Base-by-base conservation (phyloP, 2,113 vertebrate genomes). In the Murina feae region DNA sequence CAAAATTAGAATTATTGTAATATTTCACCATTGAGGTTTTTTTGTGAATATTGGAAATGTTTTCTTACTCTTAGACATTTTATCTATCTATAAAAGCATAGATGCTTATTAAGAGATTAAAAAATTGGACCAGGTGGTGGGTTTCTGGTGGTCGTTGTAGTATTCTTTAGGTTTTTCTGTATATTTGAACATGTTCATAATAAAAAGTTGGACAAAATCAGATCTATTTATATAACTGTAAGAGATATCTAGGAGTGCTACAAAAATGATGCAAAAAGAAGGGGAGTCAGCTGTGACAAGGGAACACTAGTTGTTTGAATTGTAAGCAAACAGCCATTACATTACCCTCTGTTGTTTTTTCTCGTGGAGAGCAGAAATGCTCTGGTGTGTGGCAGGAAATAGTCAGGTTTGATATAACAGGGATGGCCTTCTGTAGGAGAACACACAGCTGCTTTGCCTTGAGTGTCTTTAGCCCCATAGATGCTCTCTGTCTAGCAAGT, bases 1-100 rank as follows among this genome's bases (percentile, higher is more conserved):
- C 55, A 44, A 51, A 91, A 47, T 65, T 74, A 60, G 53, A 91
- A 96, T 88, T 93, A 72, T 78, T 93, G 76, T 93, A 93, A 42
- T n/a, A 65, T 91, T 80, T 89, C n/a, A 88, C 60, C 18, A 49
- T 68, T 74, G 55, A 60, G 10, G 60, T 44, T n/a, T 39, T 39
- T 81, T 84, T 76, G 25, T 63, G 44, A 91, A 63, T 83, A 83
- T 79, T 65, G 88, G 51, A 55, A 94, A 88, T 55, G 76, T n/a
- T 60, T 90, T 74, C 23, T 12, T 20, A 13, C 81, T 39, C 44
- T 80, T 85, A 69, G 60, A 28, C 9, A 78, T 92, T 68, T 86
- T 30, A 44, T 65, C 21, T 92, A 85, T 44, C 16, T 11, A 37
- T 30, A 44, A 16, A 86, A 69, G 17, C 32, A 47, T 5, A 17